These are phyloP conservation scores for Physella acuta DNA, from an alignment of 1,140 invertebrate species.

Conservation along the genomic window DNA sequence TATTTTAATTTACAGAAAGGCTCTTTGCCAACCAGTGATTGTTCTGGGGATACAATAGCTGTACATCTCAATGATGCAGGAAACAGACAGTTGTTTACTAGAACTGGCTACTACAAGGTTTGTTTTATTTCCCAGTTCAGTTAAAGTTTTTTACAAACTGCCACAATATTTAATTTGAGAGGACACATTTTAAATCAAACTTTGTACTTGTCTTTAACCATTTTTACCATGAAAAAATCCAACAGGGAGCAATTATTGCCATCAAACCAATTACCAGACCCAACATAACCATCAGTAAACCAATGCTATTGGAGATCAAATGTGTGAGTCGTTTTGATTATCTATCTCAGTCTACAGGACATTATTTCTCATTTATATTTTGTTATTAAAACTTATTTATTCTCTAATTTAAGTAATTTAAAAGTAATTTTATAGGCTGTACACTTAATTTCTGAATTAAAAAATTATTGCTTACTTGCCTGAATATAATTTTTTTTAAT, in stretches of 20 bases:
- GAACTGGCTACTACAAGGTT: conserved; percentile 85
- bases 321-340: conserved; percentile 62
- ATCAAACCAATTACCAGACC: conserved; percentile 78
- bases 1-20: conserved; percentile 41
- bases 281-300: conserved; percentile 81
- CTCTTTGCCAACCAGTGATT: conserved; percentile 40
- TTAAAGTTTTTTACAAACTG: not conserved
- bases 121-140: no score
- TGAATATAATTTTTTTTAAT: not conserved
- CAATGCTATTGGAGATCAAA: conserved; percentile 86
- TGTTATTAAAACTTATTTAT: no score
- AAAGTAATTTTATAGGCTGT: not conserved
- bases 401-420: no score
- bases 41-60: conserved; percentile 73
- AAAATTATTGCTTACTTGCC: not conserved
- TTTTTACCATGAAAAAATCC: conserved; percentile 50
- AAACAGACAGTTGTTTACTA: conserved; percentile 77
- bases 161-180: not conserved
- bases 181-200: not conserved
- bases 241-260: conserved; percentile 78
- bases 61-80: conserved; percentile 70
- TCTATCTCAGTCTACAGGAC: not conserved
- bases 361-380: not conserved
- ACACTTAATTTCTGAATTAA: not conserved
- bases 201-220: not conserved